Evolutionary conservation across 2,113 vertebrate species (phyloP).

Genomic region (Lontra canadensis): DNA sequence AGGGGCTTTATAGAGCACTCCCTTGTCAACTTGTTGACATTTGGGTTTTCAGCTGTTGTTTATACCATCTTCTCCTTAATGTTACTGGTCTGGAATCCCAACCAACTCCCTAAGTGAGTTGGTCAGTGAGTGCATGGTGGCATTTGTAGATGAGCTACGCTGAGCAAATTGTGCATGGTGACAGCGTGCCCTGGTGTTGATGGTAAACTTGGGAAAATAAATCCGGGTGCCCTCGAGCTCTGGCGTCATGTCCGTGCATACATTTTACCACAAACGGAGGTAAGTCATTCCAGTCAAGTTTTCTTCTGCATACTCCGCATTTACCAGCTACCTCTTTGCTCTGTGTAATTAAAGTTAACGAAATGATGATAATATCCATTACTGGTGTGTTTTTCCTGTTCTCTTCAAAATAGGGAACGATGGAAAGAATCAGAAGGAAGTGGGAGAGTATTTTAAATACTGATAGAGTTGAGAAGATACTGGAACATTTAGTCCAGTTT

Average conservation of each 20-base stretch:
- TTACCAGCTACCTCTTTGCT: not conserved
- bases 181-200: not conserved
- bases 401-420: not conserved
- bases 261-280: fast-evolving
- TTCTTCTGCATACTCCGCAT: not conserved
- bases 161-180: not conserved
- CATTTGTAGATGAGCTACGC: not conserved
- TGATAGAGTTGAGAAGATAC: not conserved
- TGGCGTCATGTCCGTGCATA: not conserved
- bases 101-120: not conserved
- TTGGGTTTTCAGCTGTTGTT: not conserved
- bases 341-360: not conserved
- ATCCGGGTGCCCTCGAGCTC: not conserved
- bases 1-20: not conserved
- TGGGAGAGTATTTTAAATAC: not conserved
- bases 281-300: not conserved
- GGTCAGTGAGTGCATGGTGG: not conserved
- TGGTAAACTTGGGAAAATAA: not conserved
- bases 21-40: not conserved
- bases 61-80: not conserved
- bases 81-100: not conserved
- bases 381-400: not conserved
- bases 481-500: not conserved
- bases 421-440: not conserved
- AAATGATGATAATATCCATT: not conserved